Base-by-base conservation (phyloP, 2,113 vertebrate species). In the Cyanistes caeruleus region DNA sequence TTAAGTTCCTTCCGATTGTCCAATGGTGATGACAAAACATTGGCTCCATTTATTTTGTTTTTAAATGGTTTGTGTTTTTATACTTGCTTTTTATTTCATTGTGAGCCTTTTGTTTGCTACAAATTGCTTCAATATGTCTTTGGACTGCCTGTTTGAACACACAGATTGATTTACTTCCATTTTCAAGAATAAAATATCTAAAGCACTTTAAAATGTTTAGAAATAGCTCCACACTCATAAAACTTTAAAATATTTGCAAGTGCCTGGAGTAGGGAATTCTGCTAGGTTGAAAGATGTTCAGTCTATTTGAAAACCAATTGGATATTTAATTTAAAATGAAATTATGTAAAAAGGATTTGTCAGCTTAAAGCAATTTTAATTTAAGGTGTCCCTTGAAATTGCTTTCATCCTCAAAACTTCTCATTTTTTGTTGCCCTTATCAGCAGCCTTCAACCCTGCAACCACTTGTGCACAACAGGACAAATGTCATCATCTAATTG, bases 51-150 rank as follows among this genome's bases (percentile, higher is more conserved):
- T 75, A 23, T 44, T 69, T 80, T 88, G 59, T 44, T 93, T 93
- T 84, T 69, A 80, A 88, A 74, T 65, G 10, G 9, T 62, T 86
- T 81, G 35, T 87, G 44, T 41, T 95, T 95, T 95, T 69, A 41
- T 82, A 69, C 53, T 84, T 82, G 39, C 31, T 85, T 69, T 72
- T 79, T 53, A 55, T 82, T 93, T 84, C 62, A 65, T 76, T 91
- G 49, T 51, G 58, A 91, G 65, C 11, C 62, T 91, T 97, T 93
- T 91, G 44, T 87, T 84, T 85, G 77, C 77, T 95, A 69, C 46
- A 91, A 89, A 93, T 96, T 82, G 37, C 78, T 96, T 96, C 80
- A 96, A 64, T 73, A 76, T 92, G 93, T 59, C 73, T 93, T 91
- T 93, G 81, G 93, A 89, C 53, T 51, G 91, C 73, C 41, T 78